Evolutionary conservation across 2,888 invertebrate species (phyloP).

Genomic region (Ormyrus thymus): DNA sequence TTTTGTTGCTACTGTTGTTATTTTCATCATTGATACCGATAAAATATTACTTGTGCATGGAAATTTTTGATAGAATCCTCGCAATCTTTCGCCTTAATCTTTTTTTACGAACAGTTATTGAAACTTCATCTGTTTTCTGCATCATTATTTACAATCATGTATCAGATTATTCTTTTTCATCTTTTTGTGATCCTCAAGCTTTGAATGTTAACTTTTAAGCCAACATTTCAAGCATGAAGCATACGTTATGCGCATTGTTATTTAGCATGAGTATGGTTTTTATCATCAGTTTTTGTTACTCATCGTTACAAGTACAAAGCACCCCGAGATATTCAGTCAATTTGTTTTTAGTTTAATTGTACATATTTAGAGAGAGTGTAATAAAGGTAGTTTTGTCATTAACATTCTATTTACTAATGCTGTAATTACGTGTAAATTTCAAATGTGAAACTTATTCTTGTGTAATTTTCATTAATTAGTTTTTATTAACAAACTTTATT

Average conservation of each 20-base stretch:
- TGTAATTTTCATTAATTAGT: neutral
- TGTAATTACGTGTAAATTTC: constrained; percentile 4
- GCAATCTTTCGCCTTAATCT: neutral
- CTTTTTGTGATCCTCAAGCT: constrained; percentile 29
- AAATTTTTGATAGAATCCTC: neutral
- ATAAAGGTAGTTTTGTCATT: constrained; percentile 6
- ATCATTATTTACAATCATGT: constrained; percentile 18
- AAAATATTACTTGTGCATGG: constrained; percentile 16
- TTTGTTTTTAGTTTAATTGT: constrained; percentile 3
- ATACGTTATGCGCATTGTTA: constrained; percentile 7
- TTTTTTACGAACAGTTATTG: neutral
- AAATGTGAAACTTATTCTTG: constrained; percentile 4
- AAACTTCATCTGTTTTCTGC: constrained; percentile 1
- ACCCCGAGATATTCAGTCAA: neutral
- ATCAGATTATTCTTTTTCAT: constrained; percentile 6
- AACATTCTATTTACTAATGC: constrained; percentile 7
- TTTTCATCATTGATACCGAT: neutral
- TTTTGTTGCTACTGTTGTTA: constrained; percentile 5
- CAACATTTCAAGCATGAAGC: constrained; percentile 37
- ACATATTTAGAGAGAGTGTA: neutral
- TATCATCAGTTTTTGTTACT: neutral
- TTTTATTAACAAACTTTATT: constrained; percentile 16
- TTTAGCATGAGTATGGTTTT: constrained; percentile 22
- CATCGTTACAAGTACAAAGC: constrained; percentile 10
- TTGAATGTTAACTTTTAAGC: constrained; percentile 46